Evolutionary conservation across 1,140 invertebrate genomes (phyloP).

Genomic region (Saccostrea glomerata): DNA sequence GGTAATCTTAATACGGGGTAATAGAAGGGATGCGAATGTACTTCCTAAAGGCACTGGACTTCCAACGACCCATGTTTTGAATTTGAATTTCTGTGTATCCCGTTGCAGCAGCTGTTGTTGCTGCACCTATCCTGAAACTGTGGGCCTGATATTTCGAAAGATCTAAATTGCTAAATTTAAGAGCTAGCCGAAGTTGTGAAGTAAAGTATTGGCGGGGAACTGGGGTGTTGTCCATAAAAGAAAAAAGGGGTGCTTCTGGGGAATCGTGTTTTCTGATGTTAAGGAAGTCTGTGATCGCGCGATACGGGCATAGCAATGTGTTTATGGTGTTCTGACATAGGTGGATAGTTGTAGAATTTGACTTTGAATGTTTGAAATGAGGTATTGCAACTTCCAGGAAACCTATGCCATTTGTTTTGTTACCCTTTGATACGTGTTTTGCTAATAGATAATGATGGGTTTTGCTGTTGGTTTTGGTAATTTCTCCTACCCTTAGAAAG

Average conservation of each 20-base stretch:
- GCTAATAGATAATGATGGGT: neutral
- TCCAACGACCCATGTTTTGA: slow-evolving; percentile 35
- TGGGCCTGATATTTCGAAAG: neutral
- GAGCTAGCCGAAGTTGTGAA: neutral
- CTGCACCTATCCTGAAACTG: neutral
- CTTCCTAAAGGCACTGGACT: slow-evolving; percentile 24
- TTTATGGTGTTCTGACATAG: neutral
- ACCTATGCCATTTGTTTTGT: neutral
- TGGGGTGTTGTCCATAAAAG: neutral
- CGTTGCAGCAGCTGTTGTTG: neutral
- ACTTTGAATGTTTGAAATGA: slow-evolving; percentile 10
- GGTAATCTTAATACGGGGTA: too few relatives aligned
- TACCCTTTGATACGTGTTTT: neutral
- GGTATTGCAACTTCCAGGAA: neutral
- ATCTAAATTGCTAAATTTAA: neutral
- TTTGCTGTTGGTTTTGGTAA: neutral
- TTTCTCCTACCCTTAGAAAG: slow-evolving; percentile 39
- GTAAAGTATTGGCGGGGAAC: neutral
- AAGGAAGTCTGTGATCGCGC: neutral
- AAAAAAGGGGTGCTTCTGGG: neutral
- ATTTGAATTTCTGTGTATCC: neutral
- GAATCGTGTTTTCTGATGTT: neutral
- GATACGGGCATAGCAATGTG: neutral
- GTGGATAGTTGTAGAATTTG: neutral
- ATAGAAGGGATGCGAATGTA: slow-evolving; percentile 38